Conservation (phyloP, 64 coral and sea anemone species). For the Cladopsammia gracilis region DNA sequence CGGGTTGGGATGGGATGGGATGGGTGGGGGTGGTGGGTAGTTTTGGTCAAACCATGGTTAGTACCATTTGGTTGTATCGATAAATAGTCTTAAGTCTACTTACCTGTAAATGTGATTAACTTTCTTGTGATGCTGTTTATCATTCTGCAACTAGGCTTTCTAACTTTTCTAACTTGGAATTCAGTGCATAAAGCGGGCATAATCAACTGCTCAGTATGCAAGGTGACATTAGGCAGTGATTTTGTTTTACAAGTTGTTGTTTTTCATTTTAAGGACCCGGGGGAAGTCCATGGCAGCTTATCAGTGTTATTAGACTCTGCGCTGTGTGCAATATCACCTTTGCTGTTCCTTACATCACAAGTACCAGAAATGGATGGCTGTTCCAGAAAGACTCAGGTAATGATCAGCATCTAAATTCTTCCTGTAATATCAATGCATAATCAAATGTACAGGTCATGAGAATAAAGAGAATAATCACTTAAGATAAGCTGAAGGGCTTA, state of each 20-base stretch:
- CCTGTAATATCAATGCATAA: background rate
- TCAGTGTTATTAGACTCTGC: conserved; percentile 85
- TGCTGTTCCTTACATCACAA: conserved; percentile 82
- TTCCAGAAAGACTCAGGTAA: conserved; percentile 50
- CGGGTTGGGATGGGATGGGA: background rate
- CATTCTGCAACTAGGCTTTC: no score
- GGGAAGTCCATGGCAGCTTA: conserved; percentile 88
- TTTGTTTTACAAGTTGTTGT: background rate
- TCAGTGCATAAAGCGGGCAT: no score
- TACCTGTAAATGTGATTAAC: no score
- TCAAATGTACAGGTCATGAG: background rate
- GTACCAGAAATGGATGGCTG: conserved; percentile 58
- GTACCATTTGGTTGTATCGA: no score
- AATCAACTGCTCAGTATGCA: no score
- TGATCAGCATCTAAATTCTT: background rate
- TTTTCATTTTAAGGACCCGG: conserved; percentile 55
- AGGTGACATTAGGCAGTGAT: background rate
- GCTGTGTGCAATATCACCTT: conserved; percentile 85
- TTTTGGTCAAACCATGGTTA: no score
- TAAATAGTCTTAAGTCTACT: no score
- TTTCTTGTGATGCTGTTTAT: no score
- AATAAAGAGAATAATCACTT: background rate
- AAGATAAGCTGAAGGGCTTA: background rate
- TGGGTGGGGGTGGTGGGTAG: no score
- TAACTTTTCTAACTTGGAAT: no score